Evolutionary conservation across 2,797 vertebrate species (phyloP), one percentile per base, ranked within the genome.

Genomic region (Molossus alvarezi): DNA sequence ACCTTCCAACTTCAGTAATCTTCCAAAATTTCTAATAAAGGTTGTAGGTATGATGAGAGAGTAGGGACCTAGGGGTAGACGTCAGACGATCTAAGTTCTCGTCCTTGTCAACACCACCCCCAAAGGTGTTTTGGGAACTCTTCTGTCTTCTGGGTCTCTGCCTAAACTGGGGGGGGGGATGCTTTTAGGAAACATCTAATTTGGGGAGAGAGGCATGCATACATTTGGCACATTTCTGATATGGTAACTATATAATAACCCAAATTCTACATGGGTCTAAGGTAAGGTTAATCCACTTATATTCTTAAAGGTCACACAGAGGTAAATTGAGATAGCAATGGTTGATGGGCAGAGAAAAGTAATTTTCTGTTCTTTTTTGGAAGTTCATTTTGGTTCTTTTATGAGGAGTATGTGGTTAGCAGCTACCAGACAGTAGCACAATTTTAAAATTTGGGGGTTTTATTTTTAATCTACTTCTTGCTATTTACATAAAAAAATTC

Each of bases 381-480:
- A 79, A 6, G 20, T 23, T 79, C 51, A 77, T 55, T 77, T 76
- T n/a, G n/a, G 20, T 79, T 23, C n/a, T 33, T 37, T 57, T 57
- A 79, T 37, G 21, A 77, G n/a, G n/a, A 79, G 1, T 79, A 79
- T 37, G 11, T 86, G 37, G 53, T 45, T 86, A 37, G 14, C 41
- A 33, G 11, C 10, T 69, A 75, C 45, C 57, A 69, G 79, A 9
- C 25, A 83, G 33, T 15, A 60, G 48, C 48, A 83, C 3, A 21
- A 20, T 77, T 93, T 67, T 81, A 41, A 65, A 87, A 94, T 45
- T 65, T 81, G 73, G 69, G 64, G 57, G n/a, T 67, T 67, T 67
- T 67, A 67, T 67, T 67, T 67, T 29, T 67, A 17, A 88, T 64
- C 9, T 69, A 45, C 9, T n/a, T 67, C n/a, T 92, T 77, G 53